Evolutionary conservation across 2,797 vertebrate species (phyloP).

Genomic region (Pipistrellus kuhlii): DNA sequence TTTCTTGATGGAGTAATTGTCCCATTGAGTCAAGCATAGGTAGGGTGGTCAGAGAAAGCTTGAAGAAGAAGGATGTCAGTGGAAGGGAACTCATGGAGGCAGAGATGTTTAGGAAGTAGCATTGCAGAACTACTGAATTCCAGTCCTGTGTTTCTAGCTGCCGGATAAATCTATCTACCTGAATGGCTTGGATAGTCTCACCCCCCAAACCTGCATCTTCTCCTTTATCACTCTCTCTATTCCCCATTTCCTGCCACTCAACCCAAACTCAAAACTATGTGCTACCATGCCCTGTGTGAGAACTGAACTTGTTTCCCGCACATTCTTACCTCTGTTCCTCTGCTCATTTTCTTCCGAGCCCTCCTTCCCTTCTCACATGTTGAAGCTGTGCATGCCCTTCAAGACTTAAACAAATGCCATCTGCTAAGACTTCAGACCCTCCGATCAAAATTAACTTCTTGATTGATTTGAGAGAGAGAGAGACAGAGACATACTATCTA

Average conservation of each 20-base stretch:
- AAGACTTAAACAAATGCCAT: not conserved
- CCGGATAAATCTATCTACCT: not conserved
- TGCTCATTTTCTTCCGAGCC: not conserved
- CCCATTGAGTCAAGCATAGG: not conserved
- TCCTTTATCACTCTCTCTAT: accelerated
- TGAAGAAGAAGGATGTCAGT: not conserved
- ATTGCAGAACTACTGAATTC: not conserved
- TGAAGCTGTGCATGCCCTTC: conserved; percentile 8
- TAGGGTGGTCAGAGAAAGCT: not conserved
- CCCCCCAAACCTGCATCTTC: not conserved
- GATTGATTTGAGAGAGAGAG: not conserved
- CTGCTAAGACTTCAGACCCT: not conserved
- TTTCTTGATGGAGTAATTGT: not conserved
- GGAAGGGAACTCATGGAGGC: not conserved
- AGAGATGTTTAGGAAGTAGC: not conserved
- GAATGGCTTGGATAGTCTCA: not conserved
- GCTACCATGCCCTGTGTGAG: not conserved
- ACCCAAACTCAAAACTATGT: not conserved
- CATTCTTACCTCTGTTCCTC: not conserved
- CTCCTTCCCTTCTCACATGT: not conserved
- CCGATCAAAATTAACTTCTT: not conserved
- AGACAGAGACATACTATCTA: not conserved
- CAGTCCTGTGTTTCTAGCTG: not conserved
- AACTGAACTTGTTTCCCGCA: not conserved
- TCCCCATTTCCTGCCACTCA: not conserved